Evolutionary conservation across 2,113 vertebrate genomes (phyloP).

Genomic region (Zosterops borbonicus): DNA sequence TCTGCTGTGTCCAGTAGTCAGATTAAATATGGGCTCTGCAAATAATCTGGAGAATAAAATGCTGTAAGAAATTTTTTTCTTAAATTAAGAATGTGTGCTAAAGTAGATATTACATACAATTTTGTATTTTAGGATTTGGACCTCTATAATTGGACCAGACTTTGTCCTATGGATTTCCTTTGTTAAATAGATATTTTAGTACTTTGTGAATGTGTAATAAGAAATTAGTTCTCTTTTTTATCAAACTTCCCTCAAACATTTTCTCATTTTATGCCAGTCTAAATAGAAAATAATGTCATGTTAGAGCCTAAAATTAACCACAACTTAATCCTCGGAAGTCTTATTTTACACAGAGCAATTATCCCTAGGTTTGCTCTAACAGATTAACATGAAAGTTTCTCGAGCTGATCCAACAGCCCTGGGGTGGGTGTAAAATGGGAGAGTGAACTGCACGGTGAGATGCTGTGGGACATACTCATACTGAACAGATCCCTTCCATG

Average conservation of each 20-base stretch:
- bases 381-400: background rate
- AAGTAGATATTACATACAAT: background rate
- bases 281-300: background rate
- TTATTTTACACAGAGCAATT: background rate
- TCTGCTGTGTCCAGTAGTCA: background rate
- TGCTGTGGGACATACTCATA: background rate
- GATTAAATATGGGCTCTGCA: background rate
- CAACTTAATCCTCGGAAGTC: background rate
- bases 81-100: background rate
- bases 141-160: background rate
- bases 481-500: background rate
- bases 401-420: background rate
- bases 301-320: background rate
- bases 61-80: background rate
- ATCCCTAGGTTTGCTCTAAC: background rate
- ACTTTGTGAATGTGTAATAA: background rate
- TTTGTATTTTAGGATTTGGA: background rate
- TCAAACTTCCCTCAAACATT: background rate
- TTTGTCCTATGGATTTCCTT: background rate
- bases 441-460: accelerated
- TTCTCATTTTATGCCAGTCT: background rate
- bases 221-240: background rate
- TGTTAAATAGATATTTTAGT: background rate
- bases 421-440: background rate
- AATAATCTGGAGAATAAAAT: background rate